Evolutionary conservation across 2,888 invertebrate species (phyloP), one percentile per base, ranked within the genome.

Genomic region (Dynastes hyllus): DNA sequence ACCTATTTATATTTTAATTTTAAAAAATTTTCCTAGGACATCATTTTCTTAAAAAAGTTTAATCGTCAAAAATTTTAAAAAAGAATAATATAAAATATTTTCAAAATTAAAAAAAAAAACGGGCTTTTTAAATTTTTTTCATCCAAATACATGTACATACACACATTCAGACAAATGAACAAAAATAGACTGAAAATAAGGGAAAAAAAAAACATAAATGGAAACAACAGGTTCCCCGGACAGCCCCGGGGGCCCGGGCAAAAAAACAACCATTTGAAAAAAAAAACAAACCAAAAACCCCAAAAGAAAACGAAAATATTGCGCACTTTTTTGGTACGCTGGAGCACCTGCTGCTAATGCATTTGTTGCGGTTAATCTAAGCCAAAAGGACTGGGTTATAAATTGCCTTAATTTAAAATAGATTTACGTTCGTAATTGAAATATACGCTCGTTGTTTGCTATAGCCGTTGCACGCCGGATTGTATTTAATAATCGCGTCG

Each of bases 311-410:
- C 77, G 80, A 79, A 81, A 81, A 81, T 81, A 82, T 79, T 80
- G 77, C 76, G 80, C 80, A 81, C 81, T 82, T 81, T 81, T 79
- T 73, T 78, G 76, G 81, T 76, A 70, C 63, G 55, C 76, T 55
- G 79, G 80, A 77, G 79, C 82, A 82, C 82, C 81, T 82, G 82
- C 81, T 79, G 69, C 81, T 82, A 82, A 82, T 82, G 82, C 80
- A 80, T 82, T 81, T 76, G 79, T 78, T 81, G 82, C 78, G 81
- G 82, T 81, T 80, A 80, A 80, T 80, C 80, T 79, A 82, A 81
- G 80, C 81, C 81, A 78, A 81, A 80, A 79, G 80, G 78, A 79
- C 70, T 71, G 63, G 69, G 71, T 77, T 80, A 82, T 82, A 82
- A 81, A 82, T 82, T 81, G 80, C 79, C 73, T 80, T 81, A 82